Evolutionary conservation across 2,888 invertebrate genomes (phyloP).

Genomic region (Azorinus chamasolen): DNA sequence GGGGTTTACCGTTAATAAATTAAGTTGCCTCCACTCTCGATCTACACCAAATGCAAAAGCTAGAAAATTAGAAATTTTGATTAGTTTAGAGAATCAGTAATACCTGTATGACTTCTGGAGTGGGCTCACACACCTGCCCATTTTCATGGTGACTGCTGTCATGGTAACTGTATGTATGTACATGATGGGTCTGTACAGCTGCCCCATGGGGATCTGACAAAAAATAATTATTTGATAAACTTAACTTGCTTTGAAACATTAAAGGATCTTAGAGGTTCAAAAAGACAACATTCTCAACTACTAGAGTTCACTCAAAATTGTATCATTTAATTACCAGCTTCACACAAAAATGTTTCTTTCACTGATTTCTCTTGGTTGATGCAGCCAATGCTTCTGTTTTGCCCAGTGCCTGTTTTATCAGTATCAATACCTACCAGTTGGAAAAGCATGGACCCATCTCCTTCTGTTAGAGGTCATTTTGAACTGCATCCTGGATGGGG

Average conservation of each 20-base stretch:
- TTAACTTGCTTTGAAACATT: neutral
- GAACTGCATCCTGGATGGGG: constrained; percentile 98
- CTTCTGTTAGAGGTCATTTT: constrained; percentile 97
- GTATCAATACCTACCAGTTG: constrained; percentile 86
- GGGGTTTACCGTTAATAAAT: no score
- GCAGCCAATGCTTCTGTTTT: no score
- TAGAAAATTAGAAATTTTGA: no score
- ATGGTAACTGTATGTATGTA: constrained; percentile 66
- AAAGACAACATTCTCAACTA: no score
- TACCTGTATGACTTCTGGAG: constrained; percentile 73
- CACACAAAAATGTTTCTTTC: no score
- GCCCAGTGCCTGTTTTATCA: no score
- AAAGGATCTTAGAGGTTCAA: no score
- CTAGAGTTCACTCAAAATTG: no score
- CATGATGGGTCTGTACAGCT: constrained; percentile 82
- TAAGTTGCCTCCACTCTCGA: no score
- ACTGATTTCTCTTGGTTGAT: no score
- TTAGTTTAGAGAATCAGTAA: neutral
- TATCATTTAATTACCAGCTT: no score
- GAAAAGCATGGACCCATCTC: constrained; percentile 99
- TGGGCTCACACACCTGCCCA: constrained; percentile 66
- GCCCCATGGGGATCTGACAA: constrained; percentile 77
- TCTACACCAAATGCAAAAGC: no score
- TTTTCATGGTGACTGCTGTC: constrained; percentile 34
- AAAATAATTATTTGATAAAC: constrained; percentile 12